Evolutionary conservation across 2,888 invertebrate genomes (phyloP).

Genomic region (Brachypalpus laphriformis): DNA sequence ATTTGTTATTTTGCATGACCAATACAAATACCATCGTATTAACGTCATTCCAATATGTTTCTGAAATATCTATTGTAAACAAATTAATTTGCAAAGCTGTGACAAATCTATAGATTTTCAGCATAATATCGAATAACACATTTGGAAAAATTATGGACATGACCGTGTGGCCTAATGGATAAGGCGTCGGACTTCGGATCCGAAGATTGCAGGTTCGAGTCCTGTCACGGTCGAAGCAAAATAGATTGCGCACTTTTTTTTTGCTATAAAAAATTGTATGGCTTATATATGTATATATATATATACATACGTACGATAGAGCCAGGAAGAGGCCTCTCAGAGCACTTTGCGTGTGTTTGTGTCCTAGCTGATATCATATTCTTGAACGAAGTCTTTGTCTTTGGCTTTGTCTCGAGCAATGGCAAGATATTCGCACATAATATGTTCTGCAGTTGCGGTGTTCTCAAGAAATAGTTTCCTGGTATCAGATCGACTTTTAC

Average conservation of each 20-base stretch:
- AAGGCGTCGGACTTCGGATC: conserved; percentile 75
- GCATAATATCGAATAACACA: background rate
- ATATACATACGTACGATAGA: too few species aligned
- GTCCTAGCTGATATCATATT: too few species aligned
- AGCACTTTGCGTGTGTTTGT: too few species aligned
- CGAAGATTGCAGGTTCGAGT: conserved; percentile 75
- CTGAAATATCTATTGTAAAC: background rate
- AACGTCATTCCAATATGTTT: background rate
- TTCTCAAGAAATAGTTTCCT: too few species aligned
- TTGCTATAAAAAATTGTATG: too few species aligned
- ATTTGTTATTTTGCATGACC: background rate
- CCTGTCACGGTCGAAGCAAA: conserved; percentile 71
- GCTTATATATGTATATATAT: too few species aligned
- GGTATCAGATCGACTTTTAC: too few species aligned
- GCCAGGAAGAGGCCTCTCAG: too few species aligned
- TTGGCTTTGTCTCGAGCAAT: too few species aligned
- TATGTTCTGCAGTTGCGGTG: too few species aligned
- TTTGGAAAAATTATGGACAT: background rate
- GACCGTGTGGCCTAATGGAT: conserved; percentile 74
- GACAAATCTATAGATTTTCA: background rate
- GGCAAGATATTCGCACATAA: too few species aligned
- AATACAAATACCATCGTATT: background rate
- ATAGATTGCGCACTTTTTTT: background rate
- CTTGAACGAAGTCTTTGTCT: too few species aligned
- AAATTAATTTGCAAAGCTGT: background rate